phyloP scores from a whole-genome alignment of 2,113 vertebrate species.

The Aramus guarauna region DNA sequence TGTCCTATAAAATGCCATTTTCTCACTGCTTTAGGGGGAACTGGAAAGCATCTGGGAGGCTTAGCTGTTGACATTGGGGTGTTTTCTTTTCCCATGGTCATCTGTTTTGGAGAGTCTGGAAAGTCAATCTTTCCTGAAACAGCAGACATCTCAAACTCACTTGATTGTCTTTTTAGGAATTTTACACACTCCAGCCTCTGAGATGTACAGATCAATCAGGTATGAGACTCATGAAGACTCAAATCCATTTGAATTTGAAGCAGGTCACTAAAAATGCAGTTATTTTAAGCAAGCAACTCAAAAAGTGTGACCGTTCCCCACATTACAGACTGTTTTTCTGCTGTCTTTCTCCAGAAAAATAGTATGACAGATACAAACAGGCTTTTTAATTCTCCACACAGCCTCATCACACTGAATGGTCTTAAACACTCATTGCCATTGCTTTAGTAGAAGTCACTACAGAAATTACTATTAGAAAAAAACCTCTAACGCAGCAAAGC shows the following conservation, averaged over 20 bases:
- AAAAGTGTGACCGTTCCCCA: not conserved
- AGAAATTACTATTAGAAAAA: not conserved
- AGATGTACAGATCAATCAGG: not conserved
- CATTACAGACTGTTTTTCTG: not conserved
- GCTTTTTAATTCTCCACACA: not conserved
- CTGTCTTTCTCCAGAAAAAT: not conserved
- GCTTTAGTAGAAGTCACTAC: not conserved
- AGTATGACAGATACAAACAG: not conserved
- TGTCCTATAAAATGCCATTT: not conserved
- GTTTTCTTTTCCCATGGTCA: not conserved
- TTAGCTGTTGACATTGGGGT: not conserved
- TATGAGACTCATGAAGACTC: not conserved
- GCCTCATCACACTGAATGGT: not conserved
- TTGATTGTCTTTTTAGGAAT: not conserved
- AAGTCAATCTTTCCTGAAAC: not conserved
- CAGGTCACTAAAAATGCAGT: not conserved
- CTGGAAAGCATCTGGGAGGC: not conserved
- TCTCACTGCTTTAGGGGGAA: not conserved
- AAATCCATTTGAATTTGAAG: not conserved
- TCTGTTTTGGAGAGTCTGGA: not conserved
- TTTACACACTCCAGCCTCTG: not conserved
- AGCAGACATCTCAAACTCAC: not conserved
- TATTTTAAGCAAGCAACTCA: not conserved
- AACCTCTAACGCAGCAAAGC: not conserved
- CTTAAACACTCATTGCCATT: not conserved